Base-by-base conservation (phyloP, 2,888 invertebrate genomes). In the Cheilosia impressa region DNA sequence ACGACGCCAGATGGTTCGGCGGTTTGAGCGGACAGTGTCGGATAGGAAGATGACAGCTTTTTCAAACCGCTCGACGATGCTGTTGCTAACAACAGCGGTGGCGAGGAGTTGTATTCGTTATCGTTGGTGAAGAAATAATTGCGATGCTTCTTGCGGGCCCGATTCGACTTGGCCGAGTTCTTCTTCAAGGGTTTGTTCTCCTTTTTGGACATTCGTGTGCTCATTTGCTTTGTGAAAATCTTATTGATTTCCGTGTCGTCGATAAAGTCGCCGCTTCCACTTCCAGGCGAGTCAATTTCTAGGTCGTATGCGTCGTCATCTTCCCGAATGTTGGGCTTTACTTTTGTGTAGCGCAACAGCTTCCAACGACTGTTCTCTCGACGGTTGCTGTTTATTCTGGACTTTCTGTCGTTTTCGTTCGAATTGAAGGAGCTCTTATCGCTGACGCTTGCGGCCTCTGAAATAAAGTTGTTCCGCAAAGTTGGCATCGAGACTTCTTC, bases 231-330 rank as follows among this genome's bases (percentile, higher is more conserved):
- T 15, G 58, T 55, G n/a, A 71, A 58, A 7, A 82, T 78, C 31
- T 77, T 68, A 38, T 87, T 85, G 17, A 76, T 71, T 55, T 83
- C 80, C 7, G 78, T 85, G 13, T 87, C 82, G 45, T 88, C 87
- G 41, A 87, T 68, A 47, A 87, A 88, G 58, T 88, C 87, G 24
- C 89, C 89, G 57, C 89, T 89, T 9, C 89, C 89, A 62, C 88
- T 89, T n/a, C 79, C 87, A 19, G 72, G 66, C 13, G 58, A 63
- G 38, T 87, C 87, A 27, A 82, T 76, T 15, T 87, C 87, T 7
- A 72, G 47, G 19, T 87, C 76, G 13, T 84, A 78, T 24, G 77
- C 57, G 6, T 81, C 79, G 34, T 73, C 75, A 9, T 87, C 84
- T 15, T 66, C 73, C 19, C 52, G 52, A 2, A 0, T 9, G 4